phyloP scores from a whole-genome alignment of 1,140 invertebrate species.

The Brachionus rubens region DNA sequence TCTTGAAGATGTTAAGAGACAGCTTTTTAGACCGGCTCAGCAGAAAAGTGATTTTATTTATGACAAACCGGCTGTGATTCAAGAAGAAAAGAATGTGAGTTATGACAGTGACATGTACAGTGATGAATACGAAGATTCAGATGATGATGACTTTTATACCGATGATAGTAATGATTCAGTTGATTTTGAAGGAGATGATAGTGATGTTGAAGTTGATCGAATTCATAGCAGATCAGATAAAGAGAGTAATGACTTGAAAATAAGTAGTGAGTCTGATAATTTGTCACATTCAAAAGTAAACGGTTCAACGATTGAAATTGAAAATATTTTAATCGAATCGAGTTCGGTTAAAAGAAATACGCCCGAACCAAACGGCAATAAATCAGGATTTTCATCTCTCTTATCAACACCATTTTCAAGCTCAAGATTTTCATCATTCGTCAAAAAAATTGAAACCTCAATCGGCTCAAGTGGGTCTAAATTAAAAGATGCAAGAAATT shows the following conservation, averaged over 20 bases:
- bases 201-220: slow-evolving; percentile 22
- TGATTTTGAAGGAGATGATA: not conserved
- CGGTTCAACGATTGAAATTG: not conserved
- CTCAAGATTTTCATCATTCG: not conserved
- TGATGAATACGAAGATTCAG: slow-evolving; percentile 29
- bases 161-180: slow-evolving; percentile 1
- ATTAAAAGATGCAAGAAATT: not conserved
- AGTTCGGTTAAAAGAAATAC: not conserved
- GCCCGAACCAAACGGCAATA: not conserved
- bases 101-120: slow-evolving; percentile 27
- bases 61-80: not conserved
- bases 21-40: slow-evolving; percentile 12
- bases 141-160: not conserved
- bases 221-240: not conserved
- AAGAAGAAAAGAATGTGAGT: not conserved
- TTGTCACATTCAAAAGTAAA: not conserved
- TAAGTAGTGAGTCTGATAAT: not conserved
- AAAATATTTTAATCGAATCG: not conserved
- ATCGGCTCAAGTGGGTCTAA: not conserved
- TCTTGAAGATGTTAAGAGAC: not conserved
- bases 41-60: slow-evolving; percentile 34
- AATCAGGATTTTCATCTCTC: not conserved
- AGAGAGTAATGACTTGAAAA: not conserved
- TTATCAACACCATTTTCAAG: no score
- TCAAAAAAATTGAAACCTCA: not conserved